A percentile compares a stretch with the other conserved stretches of the same genome.
phyloP scores from a whole-genome alignment of 2,888 invertebrate genomes.

The Blastobasis lacticolella region DNA sequence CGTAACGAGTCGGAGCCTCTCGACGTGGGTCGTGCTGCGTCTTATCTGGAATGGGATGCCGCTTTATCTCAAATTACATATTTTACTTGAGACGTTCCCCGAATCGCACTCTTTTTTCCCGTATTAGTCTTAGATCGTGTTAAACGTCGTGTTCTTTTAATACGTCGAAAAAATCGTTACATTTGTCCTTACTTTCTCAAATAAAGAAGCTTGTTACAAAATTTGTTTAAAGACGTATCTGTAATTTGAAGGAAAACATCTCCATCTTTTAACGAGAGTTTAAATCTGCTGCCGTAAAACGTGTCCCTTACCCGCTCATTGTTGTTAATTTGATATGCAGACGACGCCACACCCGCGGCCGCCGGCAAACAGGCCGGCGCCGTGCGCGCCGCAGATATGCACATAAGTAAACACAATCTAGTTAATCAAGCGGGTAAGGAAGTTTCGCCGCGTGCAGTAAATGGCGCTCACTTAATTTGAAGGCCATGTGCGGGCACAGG shows the following conservation, averaged over 20 bases:
- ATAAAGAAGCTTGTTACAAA: neutral
- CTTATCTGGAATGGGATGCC: constrained; percentile 72
- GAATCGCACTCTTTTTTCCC: constrained; percentile 49
- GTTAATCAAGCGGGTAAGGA: constrained; percentile 61
- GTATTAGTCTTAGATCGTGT: constrained; percentile 25
- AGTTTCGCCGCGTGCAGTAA: constrained; percentile 59
- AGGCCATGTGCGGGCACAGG: constrained; percentile 59
- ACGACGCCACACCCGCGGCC: constrained; percentile 9
- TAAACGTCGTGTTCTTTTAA: too few relatives aligned
- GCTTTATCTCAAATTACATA: constrained; percentile 74
- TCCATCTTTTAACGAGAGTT: constrained; percentile 7
- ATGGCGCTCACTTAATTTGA: constrained; percentile 68
- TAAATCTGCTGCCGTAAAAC: constrained; percentile 14
- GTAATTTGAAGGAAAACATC: neutral
- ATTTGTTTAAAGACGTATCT: neutral
- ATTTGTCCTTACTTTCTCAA: neutral
- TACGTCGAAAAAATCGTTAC: too few relatives aligned
- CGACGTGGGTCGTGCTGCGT: constrained; percentile 68
- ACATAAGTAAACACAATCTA: constrained; percentile 46
- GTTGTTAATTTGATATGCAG: constrained; percentile 28
- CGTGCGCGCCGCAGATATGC: constrained; percentile 2
- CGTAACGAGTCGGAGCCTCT: constrained; percentile 69
- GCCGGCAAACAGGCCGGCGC: constrained; percentile 23
- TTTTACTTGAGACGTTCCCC: constrained; percentile 65
- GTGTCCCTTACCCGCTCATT: constrained; percentile 14